Conservation (phyloP, 2,888 invertebrate genomes). For the Baccha elongata region DNA sequence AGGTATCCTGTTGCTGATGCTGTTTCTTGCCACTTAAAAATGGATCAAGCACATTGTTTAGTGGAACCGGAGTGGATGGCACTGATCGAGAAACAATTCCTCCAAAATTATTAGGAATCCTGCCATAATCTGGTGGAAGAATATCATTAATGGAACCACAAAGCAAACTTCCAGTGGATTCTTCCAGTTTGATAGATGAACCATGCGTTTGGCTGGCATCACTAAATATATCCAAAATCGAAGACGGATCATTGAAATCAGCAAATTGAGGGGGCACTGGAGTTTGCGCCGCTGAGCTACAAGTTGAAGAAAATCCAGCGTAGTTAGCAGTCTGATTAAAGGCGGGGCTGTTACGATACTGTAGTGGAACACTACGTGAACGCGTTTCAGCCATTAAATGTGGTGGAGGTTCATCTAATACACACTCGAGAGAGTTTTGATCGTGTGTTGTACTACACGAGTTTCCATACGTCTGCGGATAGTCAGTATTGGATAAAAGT, state of each 20-base stretch:
- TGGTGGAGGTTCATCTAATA: conserved; percentile 76
- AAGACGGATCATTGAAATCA: conserved; percentile 84
- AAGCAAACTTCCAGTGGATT: conserved; percentile 54
- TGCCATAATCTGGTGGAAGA: conserved; percentile 78
- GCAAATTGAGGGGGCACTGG: conserved; percentile 89
- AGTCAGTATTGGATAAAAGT: conserved; percentile 49
- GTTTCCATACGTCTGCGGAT: conserved; percentile 42
- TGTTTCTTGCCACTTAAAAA: conserved; percentile 52
- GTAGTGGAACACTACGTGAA: conserved; percentile 91
- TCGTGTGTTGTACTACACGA: conserved; percentile 74
- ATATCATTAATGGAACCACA: conserved; percentile 77
- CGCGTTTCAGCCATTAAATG: conserved; percentile 82
- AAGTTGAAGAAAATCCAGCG: conserved; percentile 82
- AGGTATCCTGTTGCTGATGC: conserved; percentile 72
- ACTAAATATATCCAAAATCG: conserved; percentile 75
- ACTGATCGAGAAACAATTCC: conserved; percentile 86
- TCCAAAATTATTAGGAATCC: conserved; percentile 77
- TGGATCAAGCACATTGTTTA: conserved; percentile 74
- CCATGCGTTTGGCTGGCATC: conserved; percentile 69
- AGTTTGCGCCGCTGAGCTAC: conserved; percentile 87
- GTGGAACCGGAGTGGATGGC: conserved; percentile 87
- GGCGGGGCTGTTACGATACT: conserved; percentile 80
- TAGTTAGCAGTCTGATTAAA: conserved; percentile 77
- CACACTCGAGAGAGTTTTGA: conserved; percentile 80
- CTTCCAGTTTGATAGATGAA: conserved; percentile 62